Percentiles rank a stretch among this genome's conserved stretches.
Evolutionary conservation across 2,797 vertebrate species (phyloP).

Genomic region (Vespertilio murinus): DNA sequence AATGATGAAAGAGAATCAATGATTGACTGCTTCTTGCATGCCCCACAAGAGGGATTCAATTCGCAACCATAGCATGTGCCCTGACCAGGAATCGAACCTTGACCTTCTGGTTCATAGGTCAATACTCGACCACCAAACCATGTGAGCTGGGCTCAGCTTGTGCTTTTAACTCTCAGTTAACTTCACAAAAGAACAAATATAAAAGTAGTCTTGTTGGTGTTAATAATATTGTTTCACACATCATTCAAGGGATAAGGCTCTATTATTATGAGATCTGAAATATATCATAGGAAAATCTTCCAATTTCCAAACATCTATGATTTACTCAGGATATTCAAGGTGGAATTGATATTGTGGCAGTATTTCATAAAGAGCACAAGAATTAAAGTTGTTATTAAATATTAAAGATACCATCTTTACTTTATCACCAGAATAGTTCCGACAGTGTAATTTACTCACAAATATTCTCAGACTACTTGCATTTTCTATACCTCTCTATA

Average conservation of each 20-base stretch:
- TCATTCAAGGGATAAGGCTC: neutral
- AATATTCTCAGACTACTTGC: conserved; percentile 57
- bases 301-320: conserved; percentile 65
- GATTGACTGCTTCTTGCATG: no score
- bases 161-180: neutral
- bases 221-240: neutral
- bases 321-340: conserved; percentile 51
- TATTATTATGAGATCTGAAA: conserved; percentile 48
- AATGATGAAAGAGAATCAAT: no score
- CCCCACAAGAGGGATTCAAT: no score
- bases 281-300: conserved; percentile 29
- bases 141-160: no score
- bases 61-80: no score
- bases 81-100: no score
- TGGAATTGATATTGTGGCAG: conserved; percentile 45
- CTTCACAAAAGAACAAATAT: neutral
- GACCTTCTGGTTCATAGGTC: no score
- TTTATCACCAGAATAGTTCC: conserved; percentile 66
- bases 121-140: no score
- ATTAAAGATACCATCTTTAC: conserved; percentile 53
- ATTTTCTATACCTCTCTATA: conserved; percentile 32
- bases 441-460: conserved; percentile 57
- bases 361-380: conserved; percentile 60
- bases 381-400: conserved; percentile 70
- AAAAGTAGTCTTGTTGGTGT: neutral